These are phyloP conservation scores for Tenthredo livida DNA, from an alignment of 2,888 invertebrate genomes.

Conservation along the genomic window DNA sequence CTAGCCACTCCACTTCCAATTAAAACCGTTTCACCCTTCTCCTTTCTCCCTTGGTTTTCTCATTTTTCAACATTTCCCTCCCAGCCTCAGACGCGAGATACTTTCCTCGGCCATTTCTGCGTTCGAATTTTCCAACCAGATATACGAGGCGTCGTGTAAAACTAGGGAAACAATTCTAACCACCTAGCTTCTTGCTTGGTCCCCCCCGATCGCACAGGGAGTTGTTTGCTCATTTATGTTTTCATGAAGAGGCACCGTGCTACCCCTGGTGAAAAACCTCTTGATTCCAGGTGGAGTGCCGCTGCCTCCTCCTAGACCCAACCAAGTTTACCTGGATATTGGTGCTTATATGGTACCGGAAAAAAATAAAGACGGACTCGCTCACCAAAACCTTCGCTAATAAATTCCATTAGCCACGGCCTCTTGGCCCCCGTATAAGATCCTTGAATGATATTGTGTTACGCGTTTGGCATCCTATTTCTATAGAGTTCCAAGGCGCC, in stretches of 20 bases:
- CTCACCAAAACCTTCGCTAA: slow-evolving; percentile 67
- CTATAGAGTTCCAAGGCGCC: slow-evolving; percentile 61
- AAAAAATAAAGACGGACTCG: slow-evolving; percentile 36
- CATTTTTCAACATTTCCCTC: slow-evolving; percentile 69
- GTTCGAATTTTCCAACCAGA: slow-evolving; percentile 27
- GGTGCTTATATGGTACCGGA: slow-evolving; percentile 17
- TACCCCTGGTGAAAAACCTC: slow-evolving; percentile 61
- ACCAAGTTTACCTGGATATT: slow-evolving; percentile 41
- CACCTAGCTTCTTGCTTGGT: not conserved
- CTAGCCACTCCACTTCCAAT: slow-evolving; percentile 60
- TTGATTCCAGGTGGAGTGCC: slow-evolving; percentile 59
- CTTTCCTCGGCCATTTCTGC: slow-evolving; percentile 31
- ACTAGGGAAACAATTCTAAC: not conserved
- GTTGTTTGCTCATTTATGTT: slow-evolving; percentile 37
- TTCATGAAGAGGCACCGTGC: not conserved
- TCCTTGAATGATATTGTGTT: slow-evolving; percentile 73
- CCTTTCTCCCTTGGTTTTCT: slow-evolving; percentile 60
- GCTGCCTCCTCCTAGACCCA: slow-evolving; percentile 24
- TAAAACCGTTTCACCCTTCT: slow-evolving; percentile 61
- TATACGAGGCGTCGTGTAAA: not conserved
- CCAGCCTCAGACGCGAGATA: not conserved
- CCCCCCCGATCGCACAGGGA: not conserved
- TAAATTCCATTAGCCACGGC: slow-evolving; percentile 77
- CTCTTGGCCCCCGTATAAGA: slow-evolving; percentile 69
- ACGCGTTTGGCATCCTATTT: slow-evolving; percentile 69